These are phyloP conservation scores for Corythoichthys haematopterus DNA, from an alignment of 2,113 vertebrate species.

Conservation along the genomic window DNA sequence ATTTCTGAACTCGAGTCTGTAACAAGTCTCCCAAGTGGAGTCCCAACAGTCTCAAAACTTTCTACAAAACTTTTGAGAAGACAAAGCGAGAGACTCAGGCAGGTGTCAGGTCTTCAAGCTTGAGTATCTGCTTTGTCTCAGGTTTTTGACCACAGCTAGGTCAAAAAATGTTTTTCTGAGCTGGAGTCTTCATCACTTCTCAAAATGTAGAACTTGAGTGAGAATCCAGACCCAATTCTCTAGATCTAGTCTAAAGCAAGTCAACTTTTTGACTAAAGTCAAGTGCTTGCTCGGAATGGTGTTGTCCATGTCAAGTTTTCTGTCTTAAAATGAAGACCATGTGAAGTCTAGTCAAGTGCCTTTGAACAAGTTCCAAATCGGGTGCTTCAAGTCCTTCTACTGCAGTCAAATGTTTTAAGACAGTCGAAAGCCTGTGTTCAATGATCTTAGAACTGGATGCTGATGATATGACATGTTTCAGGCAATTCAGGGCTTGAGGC, in stretches of 20 bases:
- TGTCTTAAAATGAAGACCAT: not conserved
- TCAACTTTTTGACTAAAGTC: not conserved
- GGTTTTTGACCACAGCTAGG: not conserved
- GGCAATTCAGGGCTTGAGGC: not conserved
- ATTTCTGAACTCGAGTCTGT: too few relatives aligned
- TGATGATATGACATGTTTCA: not conserved
- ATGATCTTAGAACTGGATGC: not conserved
- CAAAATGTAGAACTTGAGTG: not conserved
- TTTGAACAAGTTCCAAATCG: not conserved
- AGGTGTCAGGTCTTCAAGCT: not conserved
- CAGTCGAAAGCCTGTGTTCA: not conserved
- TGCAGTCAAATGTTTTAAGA: not conserved
- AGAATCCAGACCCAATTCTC: not conserved
- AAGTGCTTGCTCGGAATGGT: not conserved
- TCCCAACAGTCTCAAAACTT: not conserved
- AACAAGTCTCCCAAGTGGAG: too few relatives aligned
- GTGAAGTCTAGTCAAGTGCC: not conserved
- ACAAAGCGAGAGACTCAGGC: not conserved
- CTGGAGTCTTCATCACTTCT: not conserved
- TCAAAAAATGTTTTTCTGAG: not conserved
- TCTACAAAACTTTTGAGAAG: not conserved
- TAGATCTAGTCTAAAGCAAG: not conserved
- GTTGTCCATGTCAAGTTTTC: not conserved
- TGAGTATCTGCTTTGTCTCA: not conserved
- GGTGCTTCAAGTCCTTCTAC: not conserved